Percentiles rank a stretch among this genome's conserved stretches.
These are phyloP conservation scores for Galeruca laticollis DNA, from an alignment of 2,888 invertebrate genomes.

Conservation along the genomic window DNA sequence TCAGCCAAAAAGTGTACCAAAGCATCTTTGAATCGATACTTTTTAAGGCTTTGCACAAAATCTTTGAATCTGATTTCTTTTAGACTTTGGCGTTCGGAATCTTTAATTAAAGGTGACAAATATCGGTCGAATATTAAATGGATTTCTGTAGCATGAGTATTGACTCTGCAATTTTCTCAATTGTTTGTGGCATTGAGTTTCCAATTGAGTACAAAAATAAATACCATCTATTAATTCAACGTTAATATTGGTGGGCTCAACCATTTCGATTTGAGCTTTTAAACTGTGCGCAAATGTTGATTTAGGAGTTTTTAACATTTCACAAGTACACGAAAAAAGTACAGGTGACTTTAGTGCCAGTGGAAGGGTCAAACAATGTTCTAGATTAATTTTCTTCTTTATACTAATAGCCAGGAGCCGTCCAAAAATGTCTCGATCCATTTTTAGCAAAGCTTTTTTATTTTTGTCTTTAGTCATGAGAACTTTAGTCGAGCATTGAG, in stretches of 20 bases:
- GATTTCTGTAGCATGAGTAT: constrained; percentile 52
- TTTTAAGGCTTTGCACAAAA: constrained; percentile 55
- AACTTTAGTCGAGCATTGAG: constrained; percentile 41
- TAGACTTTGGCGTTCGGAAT: constrained; percentile 53
- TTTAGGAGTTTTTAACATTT: constrained; percentile 42
- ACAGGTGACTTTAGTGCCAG: constrained; percentile 28
- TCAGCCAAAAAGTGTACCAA: constrained; percentile 54
- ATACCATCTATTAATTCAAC: too few relatives aligned
- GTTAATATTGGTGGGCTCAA: too few relatives aligned
- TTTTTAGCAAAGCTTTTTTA: too few relatives aligned
- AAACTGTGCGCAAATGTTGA: constrained; percentile 35
- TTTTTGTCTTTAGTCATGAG: too few relatives aligned
- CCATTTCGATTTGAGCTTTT: constrained; percentile 29
- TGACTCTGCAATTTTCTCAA: constrained; percentile 54
- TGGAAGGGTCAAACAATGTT: constrained; percentile 45
- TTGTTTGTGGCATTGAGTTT: constrained; percentile 51
- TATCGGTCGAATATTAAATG: constrained; percentile 57
- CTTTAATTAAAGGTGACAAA: constrained; percentile 54
- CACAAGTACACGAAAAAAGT: constrained; percentile 37
- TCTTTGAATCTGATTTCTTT: constrained; percentile 51
- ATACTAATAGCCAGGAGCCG: not conserved
- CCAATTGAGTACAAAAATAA: constrained; percentile 51
- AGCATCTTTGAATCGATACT: constrained; percentile 57
- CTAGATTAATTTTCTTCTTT: constrained; percentile 46
- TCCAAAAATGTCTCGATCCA: too few relatives aligned